These are phyloP conservation scores for Asobara japonica DNA, from an alignment of 1,140 invertebrate species.

Conservation along the genomic window DNA sequence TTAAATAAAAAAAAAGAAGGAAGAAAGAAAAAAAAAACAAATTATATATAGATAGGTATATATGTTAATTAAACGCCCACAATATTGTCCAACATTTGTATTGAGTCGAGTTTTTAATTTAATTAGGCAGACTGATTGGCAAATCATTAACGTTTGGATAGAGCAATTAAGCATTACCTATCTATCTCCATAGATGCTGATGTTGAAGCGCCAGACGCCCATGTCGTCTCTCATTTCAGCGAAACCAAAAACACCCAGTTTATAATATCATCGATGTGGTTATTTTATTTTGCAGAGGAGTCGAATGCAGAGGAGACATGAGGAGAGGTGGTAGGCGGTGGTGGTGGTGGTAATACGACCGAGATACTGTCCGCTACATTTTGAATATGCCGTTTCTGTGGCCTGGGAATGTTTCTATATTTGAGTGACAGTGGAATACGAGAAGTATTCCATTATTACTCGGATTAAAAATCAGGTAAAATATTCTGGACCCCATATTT, in stretches of 20 bases:
- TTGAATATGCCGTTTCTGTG: not conserved
- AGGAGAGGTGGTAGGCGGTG: no score
- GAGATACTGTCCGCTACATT: not conserved
- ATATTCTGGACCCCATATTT: no score
- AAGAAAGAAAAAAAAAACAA: no score
- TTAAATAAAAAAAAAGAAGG: no score
- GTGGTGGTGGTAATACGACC: constrained; percentile 8
- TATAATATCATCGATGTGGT: constrained; percentile 13
- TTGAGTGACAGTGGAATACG: not conserved
- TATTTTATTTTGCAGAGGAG: not conserved
- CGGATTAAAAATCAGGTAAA: not conserved
- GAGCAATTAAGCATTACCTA: not conserved
- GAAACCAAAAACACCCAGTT: not conserved
- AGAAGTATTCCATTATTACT: not conserved
- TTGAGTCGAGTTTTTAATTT: no score
- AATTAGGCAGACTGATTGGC: no score
- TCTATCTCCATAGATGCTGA: not conserved
- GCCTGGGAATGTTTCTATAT: constrained; percentile 8
- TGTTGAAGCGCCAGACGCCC: not conserved
- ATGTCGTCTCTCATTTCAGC: not conserved
- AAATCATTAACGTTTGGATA: not conserved
- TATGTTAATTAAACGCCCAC: no score
- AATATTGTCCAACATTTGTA: no score
- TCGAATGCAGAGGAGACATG: not conserved
- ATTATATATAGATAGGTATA: no score